Evolutionary conservation across 1,140 invertebrate species (phyloP).

Genomic region (Stegodyphus mimosarum): DNA sequence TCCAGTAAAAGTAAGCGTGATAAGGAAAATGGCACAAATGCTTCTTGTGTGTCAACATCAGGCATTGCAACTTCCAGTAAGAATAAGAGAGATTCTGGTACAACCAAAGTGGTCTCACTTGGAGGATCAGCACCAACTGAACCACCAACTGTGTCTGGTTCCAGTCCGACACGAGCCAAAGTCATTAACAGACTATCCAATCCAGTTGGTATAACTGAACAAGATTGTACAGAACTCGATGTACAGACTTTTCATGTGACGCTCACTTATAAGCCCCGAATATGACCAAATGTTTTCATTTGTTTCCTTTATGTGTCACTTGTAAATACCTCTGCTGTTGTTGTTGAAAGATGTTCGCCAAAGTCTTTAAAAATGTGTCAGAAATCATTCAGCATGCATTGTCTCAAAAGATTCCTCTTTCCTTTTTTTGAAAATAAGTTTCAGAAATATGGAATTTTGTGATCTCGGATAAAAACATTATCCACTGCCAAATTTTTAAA

Average conservation of each 20-base stretch:
- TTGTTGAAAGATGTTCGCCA: neutral
- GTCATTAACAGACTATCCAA: constrained; percentile 41
- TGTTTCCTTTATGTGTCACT: neutral
- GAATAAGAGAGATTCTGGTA: constrained; percentile 18
- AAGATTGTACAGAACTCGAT: constrained; percentile 73
- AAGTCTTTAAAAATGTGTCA: neutral
- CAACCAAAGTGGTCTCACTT: constrained; percentile 31
- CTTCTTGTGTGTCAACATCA: constrained; percentile 14
- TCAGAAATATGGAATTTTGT: neutral
- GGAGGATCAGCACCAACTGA: constrained; percentile 20
- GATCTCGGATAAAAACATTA: neutral
- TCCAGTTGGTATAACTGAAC: constrained; percentile 64
- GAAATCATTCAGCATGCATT: constrained; percentile 4
- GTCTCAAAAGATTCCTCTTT: neutral
- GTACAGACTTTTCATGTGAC: constrained; percentile 76
- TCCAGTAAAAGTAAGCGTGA: constrained; percentile 72
- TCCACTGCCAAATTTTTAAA: constrained; percentile 6
- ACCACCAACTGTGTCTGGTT: constrained; percentile 20
- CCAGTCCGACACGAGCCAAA: constrained; percentile 29
- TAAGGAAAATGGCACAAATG: constrained; percentile 70
- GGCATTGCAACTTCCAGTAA: constrained; percentile 24
- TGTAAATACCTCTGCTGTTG: constrained; percentile 24
- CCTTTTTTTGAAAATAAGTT: neutral
- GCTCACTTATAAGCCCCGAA: constrained; percentile 76
- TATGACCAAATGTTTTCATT: constrained; percentile 67